Evolutionary conservation across 2,888 invertebrate genomes (phyloP).

Genomic region (Drosophila ezoana): DNA sequence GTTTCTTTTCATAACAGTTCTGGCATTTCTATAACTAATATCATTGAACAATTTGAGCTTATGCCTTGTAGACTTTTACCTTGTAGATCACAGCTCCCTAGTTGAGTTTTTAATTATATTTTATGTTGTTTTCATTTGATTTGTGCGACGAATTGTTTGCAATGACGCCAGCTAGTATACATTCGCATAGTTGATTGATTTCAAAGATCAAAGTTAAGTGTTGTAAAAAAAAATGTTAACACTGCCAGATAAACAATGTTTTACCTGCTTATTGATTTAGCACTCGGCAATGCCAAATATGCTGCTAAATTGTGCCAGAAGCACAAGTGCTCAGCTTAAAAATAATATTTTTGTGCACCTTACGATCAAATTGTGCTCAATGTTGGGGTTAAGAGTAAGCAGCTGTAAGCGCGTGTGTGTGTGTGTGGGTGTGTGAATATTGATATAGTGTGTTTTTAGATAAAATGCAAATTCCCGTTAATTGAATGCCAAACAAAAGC

Average conservation of each 20-base stretch:
- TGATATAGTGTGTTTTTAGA: slow-evolving; percentile 46
- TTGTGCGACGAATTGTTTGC: slow-evolving; percentile 27
- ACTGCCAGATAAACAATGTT: slow-evolving; percentile 20
- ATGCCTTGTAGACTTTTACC: slow-evolving; percentile 9
- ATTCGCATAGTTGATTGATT: slow-evolving; percentile 35
- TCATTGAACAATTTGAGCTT: slow-evolving; percentile 33
- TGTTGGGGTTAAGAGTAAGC: slow-evolving; percentile 16
- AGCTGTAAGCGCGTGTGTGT: background rate
- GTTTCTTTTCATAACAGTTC: background rate
- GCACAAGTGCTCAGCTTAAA: slow-evolving; percentile 3
- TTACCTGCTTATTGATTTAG: slow-evolving; percentile 27
- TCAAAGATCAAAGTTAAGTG: slow-evolving; percentile 62
- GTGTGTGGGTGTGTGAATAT: slow-evolving; percentile 11
- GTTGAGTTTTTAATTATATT: slow-evolving; percentile 1
- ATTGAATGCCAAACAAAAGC: slow-evolving; percentile 76
- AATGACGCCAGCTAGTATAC: slow-evolving; percentile 22
- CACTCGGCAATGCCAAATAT: slow-evolving; percentile 18
- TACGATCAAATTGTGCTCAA: slow-evolving; percentile 7
- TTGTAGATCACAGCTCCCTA: slow-evolving; percentile 2
- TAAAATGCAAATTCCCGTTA: slow-evolving; percentile 76
- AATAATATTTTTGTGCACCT: slow-evolving; percentile 8
- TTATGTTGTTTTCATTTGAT: background rate
- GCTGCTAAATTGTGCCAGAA: slow-evolving; percentile 1
- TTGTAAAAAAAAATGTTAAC: slow-evolving; percentile 42
- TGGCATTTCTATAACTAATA: slow-evolving; percentile 1